A percentile compares a stretch with the other conserved stretches of the same genome.
Conservation (phyloP, 2,888 invertebrate species). For the Pristionchus maxplancki region DNA sequence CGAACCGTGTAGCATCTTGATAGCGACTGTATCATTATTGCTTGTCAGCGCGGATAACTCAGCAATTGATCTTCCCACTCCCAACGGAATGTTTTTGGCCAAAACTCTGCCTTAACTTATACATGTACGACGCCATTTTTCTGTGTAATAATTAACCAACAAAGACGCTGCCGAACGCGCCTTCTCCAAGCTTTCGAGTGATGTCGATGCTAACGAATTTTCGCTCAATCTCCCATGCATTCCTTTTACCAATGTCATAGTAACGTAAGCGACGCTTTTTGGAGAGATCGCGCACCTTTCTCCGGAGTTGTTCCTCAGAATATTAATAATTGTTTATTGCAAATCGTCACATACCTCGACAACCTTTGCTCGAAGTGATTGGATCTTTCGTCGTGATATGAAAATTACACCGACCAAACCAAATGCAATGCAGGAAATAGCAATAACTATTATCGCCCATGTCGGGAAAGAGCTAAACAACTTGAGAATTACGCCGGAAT, state of each 20-base stretch:
- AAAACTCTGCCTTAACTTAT: neutral
- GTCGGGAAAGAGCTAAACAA: neutral
- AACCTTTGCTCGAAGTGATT: neutral
- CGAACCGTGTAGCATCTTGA: constrained; percentile 24
- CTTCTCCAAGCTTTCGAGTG: neutral
- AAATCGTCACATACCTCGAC: neutral
- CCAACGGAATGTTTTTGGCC: neutral
- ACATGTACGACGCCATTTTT: neutral
- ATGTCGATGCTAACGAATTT: neutral
- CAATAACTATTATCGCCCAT: neutral
- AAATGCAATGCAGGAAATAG: neutral
- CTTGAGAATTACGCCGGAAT: too few relatives aligned
- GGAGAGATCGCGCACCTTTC: too few relatives aligned
- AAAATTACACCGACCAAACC: neutral
- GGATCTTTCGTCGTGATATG: neutral
- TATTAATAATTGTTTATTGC: neutral
- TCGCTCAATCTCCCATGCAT: constrained; percentile 15
- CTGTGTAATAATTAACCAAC: neutral
- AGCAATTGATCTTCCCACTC: neutral
- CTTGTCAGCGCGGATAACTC: neutral
- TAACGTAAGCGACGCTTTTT: neutral
- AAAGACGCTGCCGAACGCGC: neutral
- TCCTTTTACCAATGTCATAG: neutral
- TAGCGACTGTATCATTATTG: neutral
- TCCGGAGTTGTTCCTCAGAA: neutral